Percentiles rank a stretch among this genome's conserved stretches.
These are phyloP conservation scores for Leptopilina boulardi DNA, from an alignment of 1,140 invertebrate species.

Conservation along the genomic window DNA sequence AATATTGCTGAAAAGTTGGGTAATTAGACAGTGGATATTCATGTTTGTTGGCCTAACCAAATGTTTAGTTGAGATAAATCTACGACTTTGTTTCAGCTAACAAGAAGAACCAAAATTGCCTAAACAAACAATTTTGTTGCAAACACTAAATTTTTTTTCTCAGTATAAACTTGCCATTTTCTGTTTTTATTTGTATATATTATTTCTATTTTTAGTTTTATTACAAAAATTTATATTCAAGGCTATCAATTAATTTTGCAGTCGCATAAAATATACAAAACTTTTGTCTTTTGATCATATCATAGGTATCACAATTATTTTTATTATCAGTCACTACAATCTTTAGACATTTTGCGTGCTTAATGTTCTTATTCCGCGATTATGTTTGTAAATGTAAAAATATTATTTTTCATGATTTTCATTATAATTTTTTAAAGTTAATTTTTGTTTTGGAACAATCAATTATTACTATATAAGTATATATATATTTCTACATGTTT, in stretches of 20 bases:
- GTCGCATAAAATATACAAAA: neutral
- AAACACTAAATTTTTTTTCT: too few relatives aligned
- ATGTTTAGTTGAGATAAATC: too few relatives aligned
- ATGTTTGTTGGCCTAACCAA: too few relatives aligned
- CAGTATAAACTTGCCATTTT: neutral
- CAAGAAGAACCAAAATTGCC: too few relatives aligned
- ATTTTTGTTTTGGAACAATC: too few relatives aligned
- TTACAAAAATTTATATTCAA: neutral
- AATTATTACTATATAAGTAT: too few relatives aligned
- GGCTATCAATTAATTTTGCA: conserved; percentile 3
- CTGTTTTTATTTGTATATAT: neutral
- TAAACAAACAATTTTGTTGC: too few relatives aligned
- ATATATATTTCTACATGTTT: too few relatives aligned
- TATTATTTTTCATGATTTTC: neutral
- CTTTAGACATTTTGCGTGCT: conserved; percentile 14
- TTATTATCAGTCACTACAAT: conserved; percentile 14
- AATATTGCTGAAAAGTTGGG: too few relatives aligned
- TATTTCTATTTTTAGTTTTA: neutral
- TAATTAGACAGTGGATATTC: too few relatives aligned
- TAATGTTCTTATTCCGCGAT: neutral
- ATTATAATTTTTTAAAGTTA: neutral
- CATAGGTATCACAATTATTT: neutral
- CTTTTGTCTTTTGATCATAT: conserved; percentile 6
- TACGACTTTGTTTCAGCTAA: too few relatives aligned
- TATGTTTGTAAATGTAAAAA: neutral